These are phyloP conservation scores for Hyperoplus lanceolatus DNA, from an alignment of 2,797 vertebrate genomes.

Conservation along the genomic window DNA sequence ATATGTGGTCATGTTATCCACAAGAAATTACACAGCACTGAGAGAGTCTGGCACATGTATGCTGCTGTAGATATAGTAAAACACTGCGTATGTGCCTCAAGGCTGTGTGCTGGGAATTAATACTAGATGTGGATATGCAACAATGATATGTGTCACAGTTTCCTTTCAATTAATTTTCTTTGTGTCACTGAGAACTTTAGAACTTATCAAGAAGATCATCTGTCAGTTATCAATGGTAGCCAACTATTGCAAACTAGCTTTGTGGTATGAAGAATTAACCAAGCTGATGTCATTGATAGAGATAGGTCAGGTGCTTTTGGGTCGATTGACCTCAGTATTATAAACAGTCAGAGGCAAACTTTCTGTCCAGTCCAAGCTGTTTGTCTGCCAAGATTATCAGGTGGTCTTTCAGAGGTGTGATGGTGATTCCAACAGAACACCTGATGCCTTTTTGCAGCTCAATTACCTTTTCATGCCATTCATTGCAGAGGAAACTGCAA, in stretches of 20 bases:
- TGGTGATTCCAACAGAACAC: conserved; percentile 2
- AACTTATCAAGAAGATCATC: conserved; percentile 4
- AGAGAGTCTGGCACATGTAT: neutral
- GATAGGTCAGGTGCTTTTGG: neutral
- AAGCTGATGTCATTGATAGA: conserved; percentile 13
- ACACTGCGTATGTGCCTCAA: neutral
- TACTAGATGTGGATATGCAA: neutral
- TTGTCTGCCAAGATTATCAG: neutral
- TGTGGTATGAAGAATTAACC: conserved; percentile 13
- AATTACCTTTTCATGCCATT: neutral
- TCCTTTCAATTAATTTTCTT: neutral
- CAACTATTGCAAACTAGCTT: neutral
- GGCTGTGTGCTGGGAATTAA: neutral
- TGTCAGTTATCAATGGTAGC: neutral
- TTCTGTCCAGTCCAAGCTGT: neutral
- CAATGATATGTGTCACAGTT: neutral
- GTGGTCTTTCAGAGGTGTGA: neutral
- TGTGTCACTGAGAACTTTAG: too few relatives aligned
- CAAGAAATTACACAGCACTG: neutral
- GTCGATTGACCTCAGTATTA: neutral
- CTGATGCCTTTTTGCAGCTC: neutral
- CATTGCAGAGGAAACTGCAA: neutral
- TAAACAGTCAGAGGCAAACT: neutral
- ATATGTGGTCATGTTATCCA: neutral
- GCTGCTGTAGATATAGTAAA: neutral